These are phyloP conservation scores for Catharus ustulatus DNA, from an alignment of 2,797 vertebrate species.

Conservation along the genomic window DNA sequence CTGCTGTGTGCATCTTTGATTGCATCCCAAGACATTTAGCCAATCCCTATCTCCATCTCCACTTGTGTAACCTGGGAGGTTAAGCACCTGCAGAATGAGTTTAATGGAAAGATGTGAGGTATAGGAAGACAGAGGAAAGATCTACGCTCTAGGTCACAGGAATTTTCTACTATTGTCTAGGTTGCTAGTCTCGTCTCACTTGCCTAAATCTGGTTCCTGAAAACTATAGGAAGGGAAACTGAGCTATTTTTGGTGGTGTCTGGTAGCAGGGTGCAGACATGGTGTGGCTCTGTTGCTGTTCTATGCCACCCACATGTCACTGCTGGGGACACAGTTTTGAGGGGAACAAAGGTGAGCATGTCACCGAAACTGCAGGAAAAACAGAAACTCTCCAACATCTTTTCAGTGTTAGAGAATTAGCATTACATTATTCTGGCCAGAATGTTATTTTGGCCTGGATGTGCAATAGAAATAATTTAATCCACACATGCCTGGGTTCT, in stretches of 20 bases:
- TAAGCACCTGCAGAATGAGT: background rate
- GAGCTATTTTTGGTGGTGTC: background rate
- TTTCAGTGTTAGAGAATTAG: background rate
- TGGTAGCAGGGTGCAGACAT: background rate
- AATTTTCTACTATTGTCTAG: background rate
- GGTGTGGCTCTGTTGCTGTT: background rate
- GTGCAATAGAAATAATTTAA: background rate
- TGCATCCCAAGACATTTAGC: background rate
- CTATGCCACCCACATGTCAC: background rate
- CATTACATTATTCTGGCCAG: background rate
- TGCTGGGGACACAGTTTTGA: background rate
- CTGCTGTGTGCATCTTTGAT: background rate
- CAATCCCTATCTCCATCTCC: background rate
- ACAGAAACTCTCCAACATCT: background rate
- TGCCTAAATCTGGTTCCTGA: background rate
- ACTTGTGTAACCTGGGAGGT: background rate
- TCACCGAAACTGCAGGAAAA: background rate
- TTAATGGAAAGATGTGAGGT: background rate
- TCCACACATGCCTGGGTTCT: accelerated
- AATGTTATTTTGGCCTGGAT: background rate
- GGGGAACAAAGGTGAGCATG: background rate
- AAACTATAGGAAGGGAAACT: background rate
- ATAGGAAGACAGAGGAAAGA: background rate
- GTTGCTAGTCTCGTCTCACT: background rate
- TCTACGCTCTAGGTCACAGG: accelerated